Conservation (phyloP, 2,797 vertebrate species). For the Oreochromis mossambicus region DNA sequence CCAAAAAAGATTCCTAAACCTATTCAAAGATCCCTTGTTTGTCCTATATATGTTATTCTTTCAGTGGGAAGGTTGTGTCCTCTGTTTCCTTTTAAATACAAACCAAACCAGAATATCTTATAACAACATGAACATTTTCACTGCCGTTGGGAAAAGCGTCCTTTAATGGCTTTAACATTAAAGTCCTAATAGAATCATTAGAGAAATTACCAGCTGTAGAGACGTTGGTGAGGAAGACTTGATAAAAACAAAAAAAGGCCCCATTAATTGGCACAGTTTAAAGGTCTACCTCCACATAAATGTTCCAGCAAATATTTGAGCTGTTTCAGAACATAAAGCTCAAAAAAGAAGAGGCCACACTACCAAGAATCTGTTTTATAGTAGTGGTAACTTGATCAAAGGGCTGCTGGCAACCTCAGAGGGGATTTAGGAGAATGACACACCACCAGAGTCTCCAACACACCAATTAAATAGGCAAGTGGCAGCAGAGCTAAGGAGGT, state of each 20-base stretch:
- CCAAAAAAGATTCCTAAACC: neutral
- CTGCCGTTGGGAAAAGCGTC: neutral
- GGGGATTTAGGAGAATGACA: constrained; percentile 49
- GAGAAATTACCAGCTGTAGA: neutral
- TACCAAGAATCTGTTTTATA: constrained; percentile 31
- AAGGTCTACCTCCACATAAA: neutral
- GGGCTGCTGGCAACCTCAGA: constrained; percentile 27
- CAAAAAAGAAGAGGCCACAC: neutral
- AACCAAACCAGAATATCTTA: neutral
- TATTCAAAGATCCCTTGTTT: neutral
- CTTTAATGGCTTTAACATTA: neutral
- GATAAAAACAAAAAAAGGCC: neutral
- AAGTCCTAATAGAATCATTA: neutral
- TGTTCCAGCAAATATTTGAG: constrained; percentile 7
- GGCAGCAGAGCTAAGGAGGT: constrained; percentile 17
- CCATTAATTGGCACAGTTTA: neutral
- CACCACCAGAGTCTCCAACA: constrained; percentile 23
- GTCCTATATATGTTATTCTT: neutral
- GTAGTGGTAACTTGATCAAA: constrained; percentile 61
- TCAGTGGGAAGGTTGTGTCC: neutral
- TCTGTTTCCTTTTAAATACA: neutral
- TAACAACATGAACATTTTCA: neutral
- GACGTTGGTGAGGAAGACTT: neutral
- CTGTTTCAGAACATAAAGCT: constrained; percentile 13
- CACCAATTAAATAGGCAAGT: constrained; percentile 47